phyloP scores from a whole-genome alignment of 2,113 vertebrate genomes.

The Alaudala cheleensis region DNA sequence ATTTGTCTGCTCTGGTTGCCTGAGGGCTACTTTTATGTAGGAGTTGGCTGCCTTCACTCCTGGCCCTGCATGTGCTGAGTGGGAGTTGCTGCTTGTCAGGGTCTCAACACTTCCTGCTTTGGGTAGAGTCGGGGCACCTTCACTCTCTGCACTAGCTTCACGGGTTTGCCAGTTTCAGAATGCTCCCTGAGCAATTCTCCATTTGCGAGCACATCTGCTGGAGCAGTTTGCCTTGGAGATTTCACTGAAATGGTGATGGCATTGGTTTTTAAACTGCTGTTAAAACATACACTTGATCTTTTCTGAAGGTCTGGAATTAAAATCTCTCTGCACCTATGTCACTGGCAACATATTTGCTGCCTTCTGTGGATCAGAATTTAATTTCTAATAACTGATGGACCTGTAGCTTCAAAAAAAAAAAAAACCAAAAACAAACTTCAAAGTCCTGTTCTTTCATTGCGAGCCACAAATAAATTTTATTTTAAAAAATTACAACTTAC shows the following conservation, averaged over 20 bases:
- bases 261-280: not conserved
- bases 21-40: not conserved
- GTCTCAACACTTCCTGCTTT: not conserved
- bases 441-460: not conserved
- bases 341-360: not conserved
- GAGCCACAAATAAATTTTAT: not conserved
- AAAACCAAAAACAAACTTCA: not conserved
- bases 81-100: not conserved
- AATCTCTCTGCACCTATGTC: not conserved
- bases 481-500: not conserved
- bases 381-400: not conserved
- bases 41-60: not conserved
- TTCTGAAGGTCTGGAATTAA: not conserved
- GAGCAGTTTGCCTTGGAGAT: not conserved
- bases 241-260: not conserved
- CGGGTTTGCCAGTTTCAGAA: not conserved
- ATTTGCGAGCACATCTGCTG: not conserved
- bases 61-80: not conserved
- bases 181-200: not conserved
- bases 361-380: not conserved
- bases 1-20: not conserved
- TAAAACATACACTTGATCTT: not conserved
- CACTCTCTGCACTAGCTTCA: not conserved
- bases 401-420: not conserved
- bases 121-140: not conserved